Base-by-base conservation (phyloP, 1,140 invertebrate species). In the Sesamia nonagrioides region DNA sequence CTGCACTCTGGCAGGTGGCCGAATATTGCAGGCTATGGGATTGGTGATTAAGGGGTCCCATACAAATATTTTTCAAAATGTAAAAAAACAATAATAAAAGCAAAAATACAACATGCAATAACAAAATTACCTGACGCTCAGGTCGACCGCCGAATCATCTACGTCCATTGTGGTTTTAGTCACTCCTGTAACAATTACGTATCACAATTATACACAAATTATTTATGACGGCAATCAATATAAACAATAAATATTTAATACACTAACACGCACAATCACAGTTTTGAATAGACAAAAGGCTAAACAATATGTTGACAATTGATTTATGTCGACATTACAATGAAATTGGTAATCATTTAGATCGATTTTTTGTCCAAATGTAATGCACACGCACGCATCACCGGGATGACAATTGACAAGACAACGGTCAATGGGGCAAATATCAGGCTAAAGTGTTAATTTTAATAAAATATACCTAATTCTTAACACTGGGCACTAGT, bases 101-200 rank as follows among this genome's bases (percentile, higher is more conserved):
- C 66, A 78, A 79, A 40, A 75, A 73, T 52, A 56, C 77, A 71
- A 58, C 66, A 54, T 33, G 21, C 33, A 73, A 73, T 73, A 63
- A 60, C 48, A 69, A 80, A 45, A 71, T 95, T 95, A 98, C 97
- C 97, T 97, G 82, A 97, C 96, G 93, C 97, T 97, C 69, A 98
- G 95, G 95, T 98, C 97, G 58, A 97, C 96, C 50, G 97, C 96
- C 18, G 96, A 96, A 89, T 97, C 96, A 81, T 96, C 96, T 86
- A 96, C 95, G 93, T 96, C 96, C 96, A 96, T 96, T 89, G 79
- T 88, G 83, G 66, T 84, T 50, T 27, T 86, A 79, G 79, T 79
- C 79, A 88, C 79, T 78, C 73, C 83, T 83, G 82, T 40, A 84
- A 86, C 73, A 84, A 83, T 84, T 88, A 88, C 76, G 78, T 84